A percentile compares a stretch with the other conserved stretches of the same genome.
Conservation (phyloP, 35 echinoderm and acorn worm genomes). For the Strongylocentrotus purpuratus region DNA sequence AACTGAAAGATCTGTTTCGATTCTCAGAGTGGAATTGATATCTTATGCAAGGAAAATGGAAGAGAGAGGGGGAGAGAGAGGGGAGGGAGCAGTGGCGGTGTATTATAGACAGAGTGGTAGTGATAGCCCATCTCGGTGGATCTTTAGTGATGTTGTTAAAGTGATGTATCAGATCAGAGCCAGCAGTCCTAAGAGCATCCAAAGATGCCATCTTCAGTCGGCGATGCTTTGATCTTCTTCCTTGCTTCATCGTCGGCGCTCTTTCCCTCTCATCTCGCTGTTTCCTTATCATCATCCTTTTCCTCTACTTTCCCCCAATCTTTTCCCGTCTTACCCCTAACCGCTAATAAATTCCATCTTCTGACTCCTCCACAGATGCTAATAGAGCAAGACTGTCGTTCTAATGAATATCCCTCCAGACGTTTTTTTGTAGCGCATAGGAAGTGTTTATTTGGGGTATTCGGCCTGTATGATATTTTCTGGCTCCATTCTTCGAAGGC, state of each 20-base stretch:
- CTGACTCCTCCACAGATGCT: background rate
- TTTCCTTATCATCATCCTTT: slow-evolving; percentile 8
- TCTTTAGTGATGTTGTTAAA: slow-evolving; percentile 39
- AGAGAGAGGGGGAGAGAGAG: background rate
- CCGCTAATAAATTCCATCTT: background rate
- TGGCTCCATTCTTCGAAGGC: slow-evolving; percentile 21
- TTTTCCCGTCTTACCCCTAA: slow-evolving; percentile 13
- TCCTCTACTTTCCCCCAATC: slow-evolving; percentile 14
- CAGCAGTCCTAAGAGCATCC: slow-evolving; percentile 16
- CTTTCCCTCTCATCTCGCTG: slow-evolving; percentile 25
- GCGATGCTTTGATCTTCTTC: slow-evolving; percentile 1
- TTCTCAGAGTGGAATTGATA: background rate
- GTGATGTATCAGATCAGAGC: slow-evolving; percentile 33
- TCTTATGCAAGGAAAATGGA: background rate
- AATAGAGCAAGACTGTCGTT: slow-evolving; percentile 32
- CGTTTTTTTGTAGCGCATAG: background rate
- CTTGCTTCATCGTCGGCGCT: background rate
- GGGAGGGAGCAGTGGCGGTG: background rate
- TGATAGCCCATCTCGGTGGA: background rate
- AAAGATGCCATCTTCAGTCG: slow-evolving; percentile 23
- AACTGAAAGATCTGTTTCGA: background rate
- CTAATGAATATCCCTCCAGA: slow-evolving; percentile 4
- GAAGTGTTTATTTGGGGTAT: slow-evolving; percentile 28
- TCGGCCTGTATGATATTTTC: slow-evolving; percentile 28
- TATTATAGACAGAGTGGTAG: no score